phyloP scores from a whole-genome alignment of 2,113 vertebrate genomes.

The Zosterops pallidus region DNA sequence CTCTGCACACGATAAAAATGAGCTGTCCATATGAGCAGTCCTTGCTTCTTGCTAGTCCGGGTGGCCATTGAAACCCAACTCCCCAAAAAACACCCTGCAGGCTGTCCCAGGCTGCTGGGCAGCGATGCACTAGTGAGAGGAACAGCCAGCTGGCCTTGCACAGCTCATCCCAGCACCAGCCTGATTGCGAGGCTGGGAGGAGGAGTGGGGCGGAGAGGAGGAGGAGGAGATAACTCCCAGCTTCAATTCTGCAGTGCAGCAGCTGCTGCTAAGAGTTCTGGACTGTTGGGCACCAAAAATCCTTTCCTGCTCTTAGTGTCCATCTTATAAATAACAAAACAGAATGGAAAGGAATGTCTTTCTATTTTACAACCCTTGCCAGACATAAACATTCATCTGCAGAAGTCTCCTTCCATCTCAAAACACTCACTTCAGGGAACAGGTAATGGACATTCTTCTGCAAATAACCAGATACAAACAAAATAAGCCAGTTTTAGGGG shows the following conservation, averaged over 20 bases:
- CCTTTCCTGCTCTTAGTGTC: neutral
- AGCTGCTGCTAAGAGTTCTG: neutral
- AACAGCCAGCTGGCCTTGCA: neutral
- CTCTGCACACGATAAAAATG: neutral
- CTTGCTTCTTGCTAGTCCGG: neutral
- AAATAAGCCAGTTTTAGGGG: neutral
- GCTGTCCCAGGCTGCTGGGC: neutral
- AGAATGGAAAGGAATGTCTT: neutral
- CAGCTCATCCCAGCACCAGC: neutral
- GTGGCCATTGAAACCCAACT: slow-evolving; percentile 44
- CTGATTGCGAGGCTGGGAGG: neutral
- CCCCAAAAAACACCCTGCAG: neutral
- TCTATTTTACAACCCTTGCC: neutral
- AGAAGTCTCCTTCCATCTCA: neutral
- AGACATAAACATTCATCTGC: neutral
- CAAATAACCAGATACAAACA: neutral
- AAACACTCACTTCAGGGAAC: neutral
- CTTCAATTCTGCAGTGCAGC: slow-evolving; percentile 63
- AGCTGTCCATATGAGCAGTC: slow-evolving; percentile 35
- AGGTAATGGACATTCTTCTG: neutral
- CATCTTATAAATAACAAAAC: neutral
- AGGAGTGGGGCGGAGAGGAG: slow-evolving; percentile 36
- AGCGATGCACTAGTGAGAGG: neutral
- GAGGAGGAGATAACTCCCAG: slow-evolving; percentile 29
- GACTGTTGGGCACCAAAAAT: neutral